Conservation (phyloP, 1,140 invertebrate species). For the Brachionus sp. region DNA sequence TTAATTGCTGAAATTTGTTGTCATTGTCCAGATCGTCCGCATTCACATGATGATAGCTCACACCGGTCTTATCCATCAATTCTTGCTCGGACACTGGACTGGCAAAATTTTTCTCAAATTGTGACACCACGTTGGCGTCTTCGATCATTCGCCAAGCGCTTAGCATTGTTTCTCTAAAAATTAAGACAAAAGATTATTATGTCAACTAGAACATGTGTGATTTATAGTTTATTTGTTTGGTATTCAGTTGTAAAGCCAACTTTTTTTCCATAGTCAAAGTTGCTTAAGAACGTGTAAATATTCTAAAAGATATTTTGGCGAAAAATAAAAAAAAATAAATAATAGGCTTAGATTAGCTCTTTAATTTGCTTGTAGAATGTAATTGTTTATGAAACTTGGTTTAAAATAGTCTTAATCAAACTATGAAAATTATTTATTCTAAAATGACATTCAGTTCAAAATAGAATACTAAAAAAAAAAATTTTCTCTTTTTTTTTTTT, state of each 20-base stretch:
- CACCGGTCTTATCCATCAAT: background rate
- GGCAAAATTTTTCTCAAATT: constrained; percentile 25
- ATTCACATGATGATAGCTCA: constrained; percentile 18
- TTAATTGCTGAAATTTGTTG: background rate
- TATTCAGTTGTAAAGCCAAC: background rate
- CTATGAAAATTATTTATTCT: background rate
- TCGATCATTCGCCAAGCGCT: constrained; percentile 32
- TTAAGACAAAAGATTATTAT: background rate
- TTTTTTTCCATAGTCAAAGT: background rate
- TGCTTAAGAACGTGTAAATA: background rate
- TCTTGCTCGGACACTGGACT: background rate
- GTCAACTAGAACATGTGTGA: background rate
- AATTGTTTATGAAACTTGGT: background rate
- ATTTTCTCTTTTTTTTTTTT: no score
- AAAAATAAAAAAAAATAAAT: no score
- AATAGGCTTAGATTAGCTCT: no score
- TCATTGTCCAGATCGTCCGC: constrained; percentile 24
- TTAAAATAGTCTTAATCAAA: background rate
- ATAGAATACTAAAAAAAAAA: background rate
- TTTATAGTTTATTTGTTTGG: background rate
- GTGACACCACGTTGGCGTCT: background rate
- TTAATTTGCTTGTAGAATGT: background rate
- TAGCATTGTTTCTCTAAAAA: background rate
- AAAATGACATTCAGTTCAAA: background rate
- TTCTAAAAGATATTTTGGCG: no score